A percentile compares a stretch with the other conserved stretches of the same genome.
phyloP scores from a whole-genome alignment of 2,888 invertebrate genomes.

The Caenorhabditis imperialis region DNA sequence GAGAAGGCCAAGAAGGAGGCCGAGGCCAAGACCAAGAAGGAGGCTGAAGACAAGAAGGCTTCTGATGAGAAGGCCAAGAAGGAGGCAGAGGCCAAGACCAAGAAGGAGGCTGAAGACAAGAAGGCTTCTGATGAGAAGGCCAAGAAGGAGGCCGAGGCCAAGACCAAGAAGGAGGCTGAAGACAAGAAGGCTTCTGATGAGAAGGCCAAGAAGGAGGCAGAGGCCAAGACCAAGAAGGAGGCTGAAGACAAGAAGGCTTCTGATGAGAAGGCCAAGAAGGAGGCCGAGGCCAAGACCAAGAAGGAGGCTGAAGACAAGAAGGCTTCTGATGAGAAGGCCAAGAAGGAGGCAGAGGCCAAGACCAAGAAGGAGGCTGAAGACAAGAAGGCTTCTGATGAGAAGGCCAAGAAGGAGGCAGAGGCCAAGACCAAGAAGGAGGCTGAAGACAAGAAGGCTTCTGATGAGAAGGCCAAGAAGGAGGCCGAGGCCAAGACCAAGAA shows the following conservation, averaged over 20 bases:
- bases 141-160: slow-evolving; percentile 24
- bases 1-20: slow-evolving; percentile 19
- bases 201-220: slow-evolving; percentile 28
- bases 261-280: slow-evolving; percentile 2
- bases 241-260: slow-evolving; percentile 18
- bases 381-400: slow-evolving; percentile 22
- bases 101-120: slow-evolving; percentile 11
- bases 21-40: slow-evolving; percentile 35
- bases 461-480: slow-evolving; percentile 28
- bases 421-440: slow-evolving; percentile 37
- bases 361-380: slow-evolving; percentile 35
- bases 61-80: slow-evolving; percentile 30
- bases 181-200: slow-evolving; percentile 13
- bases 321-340: neutral
- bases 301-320: neutral
- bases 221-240: slow-evolving; percentile 32
- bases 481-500: slow-evolving; percentile 22
- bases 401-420: slow-evolving; percentile 24
- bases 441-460: slow-evolving; percentile 1
- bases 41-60: slow-evolving; percentile 30
- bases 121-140: neutral
- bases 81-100: slow-evolving; percentile 25
- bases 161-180: slow-evolving; percentile 15
- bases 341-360: slow-evolving; percentile 16
- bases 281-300: neutral